Base-by-base conservation (phyloP, 2,888 invertebrate genomes). In the Sicus ferrugineus region DNA sequence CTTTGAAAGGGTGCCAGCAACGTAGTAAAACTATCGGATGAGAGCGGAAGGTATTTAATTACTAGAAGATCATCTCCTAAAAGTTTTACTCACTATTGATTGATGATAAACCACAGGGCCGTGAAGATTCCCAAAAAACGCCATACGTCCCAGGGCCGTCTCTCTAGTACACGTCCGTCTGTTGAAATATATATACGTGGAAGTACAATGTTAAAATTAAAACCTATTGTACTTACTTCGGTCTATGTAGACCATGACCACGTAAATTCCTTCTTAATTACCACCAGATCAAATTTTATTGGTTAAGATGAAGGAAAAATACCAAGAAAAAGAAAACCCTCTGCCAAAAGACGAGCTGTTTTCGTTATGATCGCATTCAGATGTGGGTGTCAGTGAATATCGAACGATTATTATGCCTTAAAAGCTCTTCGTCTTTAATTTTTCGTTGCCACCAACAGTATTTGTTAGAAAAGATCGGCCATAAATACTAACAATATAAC, bases 81-180 rank as follows among this genome's bases (percentile, higher is more conserved):
- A 52, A n/a, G 26, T 1, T 46, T 65, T 2, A 54, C 79, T 77
- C 75, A 81, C 81, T 81, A 79, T 38, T 80, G 76, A n/a, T 78
- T 46, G 2, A 81, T 68, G 23, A 80, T n/a, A 26, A 77, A 72
- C 81, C 81, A 81, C 11, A 81, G 58, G 3, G 74, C 75, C 4
- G 74, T 34, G 48, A 80, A 79, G 21, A 81, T 77, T 69, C 74
- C 79, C 3, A 78, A 65, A 31, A 81, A 21, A 7, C 81, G 80
- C 5, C 74, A 73, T 68, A 76, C 70, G 70, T 80, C 77, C 81
- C 81, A 81, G 72, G 81, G 81, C 63, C 81, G 77, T 58, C 76
- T 77, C 70, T 80, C 78, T 75, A 77, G 77, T 7, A 81, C 77
- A 19, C 78, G 78, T 73, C 81, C 81, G 79, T 77, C 81, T 81